Evolutionary conservation across 2,113 vertebrate species (phyloP).

Genomic region (Nannobrachium achirus): DNA sequence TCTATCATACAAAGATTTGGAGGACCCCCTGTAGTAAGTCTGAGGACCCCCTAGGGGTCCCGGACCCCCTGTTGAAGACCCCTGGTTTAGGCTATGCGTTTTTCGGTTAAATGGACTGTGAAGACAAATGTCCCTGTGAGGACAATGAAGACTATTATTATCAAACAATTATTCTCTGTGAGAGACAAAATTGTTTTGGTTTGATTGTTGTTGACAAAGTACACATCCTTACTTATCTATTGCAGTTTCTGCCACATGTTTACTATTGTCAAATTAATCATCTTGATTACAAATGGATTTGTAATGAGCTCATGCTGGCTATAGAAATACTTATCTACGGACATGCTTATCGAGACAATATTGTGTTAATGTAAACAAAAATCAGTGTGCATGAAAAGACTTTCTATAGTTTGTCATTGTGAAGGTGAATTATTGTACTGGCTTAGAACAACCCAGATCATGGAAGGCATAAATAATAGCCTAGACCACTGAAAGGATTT

Average conservation of each 20-base stretch:
- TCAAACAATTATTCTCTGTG: too few species aligned
- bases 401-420: background rate
- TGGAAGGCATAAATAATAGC: background rate
- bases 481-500: background rate
- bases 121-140: too few species aligned
- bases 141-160: too few species aligned
- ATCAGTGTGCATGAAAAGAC: background rate
- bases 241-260: constrained; percentile 41
- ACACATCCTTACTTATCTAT: constrained; percentile 53
- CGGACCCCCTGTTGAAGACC: too few species aligned
- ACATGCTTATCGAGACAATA: background rate
- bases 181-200: too few species aligned
- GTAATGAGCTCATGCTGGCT: background rate
- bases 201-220: too few species aligned
- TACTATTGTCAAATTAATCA: constrained; percentile 17
- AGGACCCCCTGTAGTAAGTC: too few species aligned
- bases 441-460: background rate
- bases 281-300: background rate
- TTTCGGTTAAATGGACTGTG: too few species aligned
- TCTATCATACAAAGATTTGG: too few species aligned
- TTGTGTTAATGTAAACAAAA: background rate
- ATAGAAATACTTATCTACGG: too few species aligned
- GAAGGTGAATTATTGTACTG: background rate
- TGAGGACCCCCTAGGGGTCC: too few species aligned
- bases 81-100: too few species aligned